phyloP scores from a whole-genome alignment of 2,113 vertebrate genomes.

The Tachuris rubrigastra region DNA sequence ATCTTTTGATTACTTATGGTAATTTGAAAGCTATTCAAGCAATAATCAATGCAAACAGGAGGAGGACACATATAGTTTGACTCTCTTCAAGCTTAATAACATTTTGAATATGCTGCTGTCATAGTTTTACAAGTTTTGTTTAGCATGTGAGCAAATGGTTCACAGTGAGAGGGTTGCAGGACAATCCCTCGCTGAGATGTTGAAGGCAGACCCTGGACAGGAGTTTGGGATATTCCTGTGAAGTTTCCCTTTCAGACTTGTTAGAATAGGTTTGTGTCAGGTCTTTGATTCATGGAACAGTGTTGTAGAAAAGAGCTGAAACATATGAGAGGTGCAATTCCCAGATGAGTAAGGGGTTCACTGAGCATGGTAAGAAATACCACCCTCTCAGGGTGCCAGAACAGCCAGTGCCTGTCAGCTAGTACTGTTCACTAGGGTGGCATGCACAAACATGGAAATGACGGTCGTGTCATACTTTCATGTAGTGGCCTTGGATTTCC shows the following conservation, averaged over 20 bases:
- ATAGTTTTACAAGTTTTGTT: background rate
- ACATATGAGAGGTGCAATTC: background rate
- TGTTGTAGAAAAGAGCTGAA: background rate
- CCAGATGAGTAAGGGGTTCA: background rate
- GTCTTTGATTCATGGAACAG: fast-evolving
- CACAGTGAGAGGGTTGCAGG: background rate
- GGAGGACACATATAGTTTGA: background rate
- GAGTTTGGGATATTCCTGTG: background rate
- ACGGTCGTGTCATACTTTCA: background rate
- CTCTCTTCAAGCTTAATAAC: background rate
- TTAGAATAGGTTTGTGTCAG: background rate
- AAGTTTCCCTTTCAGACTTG: background rate
- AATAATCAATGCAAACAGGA: background rate
- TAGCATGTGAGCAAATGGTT: background rate
- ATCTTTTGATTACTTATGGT: background rate
- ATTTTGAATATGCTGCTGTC: background rate
- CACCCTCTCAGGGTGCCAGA: background rate
- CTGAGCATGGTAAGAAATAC: background rate
- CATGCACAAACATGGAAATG: background rate
- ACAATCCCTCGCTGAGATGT: background rate
- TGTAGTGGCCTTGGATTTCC: background rate
- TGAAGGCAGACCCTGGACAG: background rate
- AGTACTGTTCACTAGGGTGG: background rate
- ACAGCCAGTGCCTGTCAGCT: background rate
- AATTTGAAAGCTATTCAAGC: background rate